Base-by-base conservation (phyloP, 2,888 invertebrate species). In the Callyntrura sp. region DNA sequence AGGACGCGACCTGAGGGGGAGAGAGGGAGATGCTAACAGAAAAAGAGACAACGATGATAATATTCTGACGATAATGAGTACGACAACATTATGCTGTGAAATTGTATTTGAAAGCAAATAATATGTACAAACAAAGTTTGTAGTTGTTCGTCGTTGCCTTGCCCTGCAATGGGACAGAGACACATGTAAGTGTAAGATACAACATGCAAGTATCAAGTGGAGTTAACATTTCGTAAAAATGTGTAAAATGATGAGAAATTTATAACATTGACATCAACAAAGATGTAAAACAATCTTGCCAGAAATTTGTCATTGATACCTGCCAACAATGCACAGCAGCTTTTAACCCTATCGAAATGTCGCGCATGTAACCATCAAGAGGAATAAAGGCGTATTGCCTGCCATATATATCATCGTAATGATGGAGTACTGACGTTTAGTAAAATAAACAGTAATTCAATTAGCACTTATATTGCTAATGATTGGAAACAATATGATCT, bases 91-190 rank as follows among this genome's bases (percentile, higher is more conserved):
- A 28, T 62, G 25, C 25, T 62, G 62, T 12, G 23, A 60, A 62
- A 62, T 23, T 57, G n/a, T 62, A 62, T 62, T 62, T 62, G 62
- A 62, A 25, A 25, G 14, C 62, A 62, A 62, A 62, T 35, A 35
- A 35, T 11, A 62, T 23, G 28, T 60, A 14, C 20, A 35, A 23
- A 17, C n/a, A 57, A 3, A 57, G 4, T n/a, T 2, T 57, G 17
- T 2, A 57, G n/a, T 6, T 6, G 17, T 57, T n/a, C n/a, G n/a
- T n/a, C n/a, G n/a, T n/a, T n/a, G n/a, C n/a, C n/a, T n/a, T 60
- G 23, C n/a, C 20, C 2, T 60, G 23, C 35, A 35, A 35, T 35
- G 35, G 2, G 35, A 6, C 35, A 35, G 20, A 35, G 20, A 51
- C 11, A 11, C 51, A 57, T 57, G 57, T 12, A 28, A 51, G 11